A percentile compares a stretch with the other conserved stretches of the same genome.
Conservation (phyloP, 2,888 invertebrate genomes). For the Erebia ligea region DNA sequence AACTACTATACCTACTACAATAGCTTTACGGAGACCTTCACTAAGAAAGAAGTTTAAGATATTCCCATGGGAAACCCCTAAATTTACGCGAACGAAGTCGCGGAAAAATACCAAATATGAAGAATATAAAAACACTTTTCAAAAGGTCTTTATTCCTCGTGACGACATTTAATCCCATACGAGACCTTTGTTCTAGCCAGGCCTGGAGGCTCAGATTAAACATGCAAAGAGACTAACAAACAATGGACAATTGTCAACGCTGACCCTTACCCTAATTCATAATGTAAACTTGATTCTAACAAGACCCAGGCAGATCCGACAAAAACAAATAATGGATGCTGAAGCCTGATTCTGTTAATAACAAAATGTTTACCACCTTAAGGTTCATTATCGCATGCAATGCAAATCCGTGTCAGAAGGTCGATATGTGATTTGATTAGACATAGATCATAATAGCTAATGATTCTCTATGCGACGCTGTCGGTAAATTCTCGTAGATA, state of each 20-base stretch:
- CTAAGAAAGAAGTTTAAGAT: too few species aligned
- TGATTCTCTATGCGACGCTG: too few species aligned
- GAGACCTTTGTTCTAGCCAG: constrained; percentile 27
- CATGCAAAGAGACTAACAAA: constrained; percentile 29
- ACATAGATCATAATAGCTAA: too few species aligned
- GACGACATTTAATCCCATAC: constrained; percentile 6
- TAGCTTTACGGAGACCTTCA: too few species aligned
- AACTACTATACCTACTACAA: too few species aligned
- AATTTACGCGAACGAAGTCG: too few species aligned
- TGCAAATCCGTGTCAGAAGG: too few species aligned
- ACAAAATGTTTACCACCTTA: neutral
- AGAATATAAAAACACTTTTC: too few species aligned
- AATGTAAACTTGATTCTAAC: constrained; percentile 24
- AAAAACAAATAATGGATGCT: constrained; percentile 16
- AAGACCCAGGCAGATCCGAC: constrained; percentile 10
- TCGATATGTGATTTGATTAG: too few species aligned
- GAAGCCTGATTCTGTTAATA: neutral
- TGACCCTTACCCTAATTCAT: constrained; percentile 34
- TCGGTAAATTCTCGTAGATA: too few species aligned
- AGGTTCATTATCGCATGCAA: neutral
- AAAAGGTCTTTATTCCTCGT: neutral
- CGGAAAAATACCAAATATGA: too few species aligned
- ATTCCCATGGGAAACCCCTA: too few species aligned
- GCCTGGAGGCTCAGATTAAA: constrained; percentile 20
- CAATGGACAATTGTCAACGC: constrained; percentile 30